Evolutionary conservation across 1,140 invertebrate genomes (phyloP).

Genomic region (Brevipalpus yothersi): DNA sequence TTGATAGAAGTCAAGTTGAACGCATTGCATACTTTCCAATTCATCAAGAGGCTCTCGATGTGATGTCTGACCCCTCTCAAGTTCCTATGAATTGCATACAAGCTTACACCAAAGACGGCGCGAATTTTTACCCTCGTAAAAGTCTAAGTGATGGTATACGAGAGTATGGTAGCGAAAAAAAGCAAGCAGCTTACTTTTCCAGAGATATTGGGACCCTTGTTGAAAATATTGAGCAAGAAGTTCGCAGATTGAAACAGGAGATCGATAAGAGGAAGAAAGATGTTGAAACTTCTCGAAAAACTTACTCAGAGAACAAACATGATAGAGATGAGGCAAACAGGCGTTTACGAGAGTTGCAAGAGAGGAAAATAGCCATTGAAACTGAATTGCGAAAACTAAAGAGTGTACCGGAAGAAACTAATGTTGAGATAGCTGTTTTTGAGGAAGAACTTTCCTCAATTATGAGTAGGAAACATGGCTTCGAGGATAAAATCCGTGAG

Average conservation of each 20-base stretch:
- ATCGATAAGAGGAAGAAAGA: background rate
- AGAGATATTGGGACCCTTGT: background rate
- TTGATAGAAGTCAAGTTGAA: constrained; percentile 37
- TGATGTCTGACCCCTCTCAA: constrained; percentile 16
- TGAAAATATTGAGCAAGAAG: background rate
- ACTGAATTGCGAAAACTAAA: constrained; percentile 4
- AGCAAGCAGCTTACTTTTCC: background rate
- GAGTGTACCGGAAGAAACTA: background rate
- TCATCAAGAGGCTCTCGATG: constrained; percentile 15
- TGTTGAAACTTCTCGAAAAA: background rate
- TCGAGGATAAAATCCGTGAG: too few species aligned
- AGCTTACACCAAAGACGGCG: constrained; percentile 13
- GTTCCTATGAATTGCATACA: constrained; percentile 11
- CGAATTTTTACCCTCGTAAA: constrained; percentile 5
- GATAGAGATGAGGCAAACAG: background rate
- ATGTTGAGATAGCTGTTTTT: constrained; percentile 4
- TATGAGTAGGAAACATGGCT: too few species aligned
- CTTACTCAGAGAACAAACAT: background rate
- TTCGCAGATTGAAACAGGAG: background rate
- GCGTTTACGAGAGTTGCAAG: background rate
- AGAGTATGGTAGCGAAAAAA: constrained; percentile 2
- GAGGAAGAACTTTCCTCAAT: background rate
- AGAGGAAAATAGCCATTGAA: background rate
- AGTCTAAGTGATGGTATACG: constrained; percentile 8
- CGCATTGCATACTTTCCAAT: constrained; percentile 19